These are phyloP conservation scores for Charanyca ferruginea DNA, from an alignment of 2,888 invertebrate species.

Conservation along the genomic window DNA sequence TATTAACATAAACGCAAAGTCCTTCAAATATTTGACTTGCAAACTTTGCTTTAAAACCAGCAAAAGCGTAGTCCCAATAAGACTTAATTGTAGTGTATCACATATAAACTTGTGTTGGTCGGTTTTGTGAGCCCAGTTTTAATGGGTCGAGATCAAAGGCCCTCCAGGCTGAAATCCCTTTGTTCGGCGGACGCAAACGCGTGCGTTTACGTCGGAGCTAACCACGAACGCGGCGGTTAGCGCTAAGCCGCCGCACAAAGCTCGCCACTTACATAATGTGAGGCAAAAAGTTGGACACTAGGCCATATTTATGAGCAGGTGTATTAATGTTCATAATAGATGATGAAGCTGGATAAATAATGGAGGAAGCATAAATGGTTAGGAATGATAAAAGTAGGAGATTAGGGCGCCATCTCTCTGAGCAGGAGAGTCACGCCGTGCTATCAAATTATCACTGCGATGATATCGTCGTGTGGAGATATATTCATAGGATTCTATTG, in stretches of 20 bases:
- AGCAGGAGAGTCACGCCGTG: no score
- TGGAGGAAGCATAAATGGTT: conserved; percentile 25
- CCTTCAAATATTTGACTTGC: conserved; percentile 26
- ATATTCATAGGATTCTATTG: neutral
- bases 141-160: conserved; percentile 71
- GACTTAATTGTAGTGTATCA: conserved; percentile 62
- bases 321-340: conserved; percentile 55
- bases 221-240: conserved; percentile 61
- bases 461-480: no score
- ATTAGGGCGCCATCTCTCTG: conserved; percentile 6
- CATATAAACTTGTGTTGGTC: conserved; percentile 59
- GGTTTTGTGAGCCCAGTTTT: conserved; percentile 60
- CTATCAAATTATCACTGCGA: neutral
- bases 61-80: conserved; percentile 43
- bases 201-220: conserved; percentile 57
- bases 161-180: conserved; percentile 55
- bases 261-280: conserved; percentile 55
- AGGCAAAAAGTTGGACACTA: conserved; percentile 59
- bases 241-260: conserved; percentile 63
- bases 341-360: conserved; percentile 41
- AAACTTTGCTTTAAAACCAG: conserved; percentile 53
- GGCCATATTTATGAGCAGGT: conserved; percentile 54
- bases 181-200: conserved; percentile 59
- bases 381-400: conserved; percentile 1
- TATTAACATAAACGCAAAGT: conserved; percentile 23